Evolutionary conservation across 2,113 vertebrate species (phyloP).

Genomic region (Mus musculus): GRCm39 chr13:58017501-58018000

Average conservation of each 20-base stretch:
- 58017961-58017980: conserved; percentile 54
- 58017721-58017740: background rate
- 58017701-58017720: background rate
- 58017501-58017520: background rate
- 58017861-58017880: background rate
- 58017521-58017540: background rate
- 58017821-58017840: background rate
- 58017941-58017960: conserved; percentile 3
- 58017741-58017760: background rate
- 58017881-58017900: background rate
- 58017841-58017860: conserved; percentile 4
- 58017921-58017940: background rate
- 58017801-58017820: background rate
- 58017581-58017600: background rate
- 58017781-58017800: background rate
- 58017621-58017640: background rate
- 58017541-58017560: background rate
- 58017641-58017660: background rate
- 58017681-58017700: background rate
- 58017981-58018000: conserved; percentile 52
- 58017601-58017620: background rate
- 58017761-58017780: background rate
- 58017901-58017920: conserved; percentile 19
- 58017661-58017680: background rate
- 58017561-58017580: conserved; percentile 21